These are phyloP conservation scores for Caracal caracal DNA, from an alignment of 2,113 vertebrate species.

Conservation along the genomic window DNA sequence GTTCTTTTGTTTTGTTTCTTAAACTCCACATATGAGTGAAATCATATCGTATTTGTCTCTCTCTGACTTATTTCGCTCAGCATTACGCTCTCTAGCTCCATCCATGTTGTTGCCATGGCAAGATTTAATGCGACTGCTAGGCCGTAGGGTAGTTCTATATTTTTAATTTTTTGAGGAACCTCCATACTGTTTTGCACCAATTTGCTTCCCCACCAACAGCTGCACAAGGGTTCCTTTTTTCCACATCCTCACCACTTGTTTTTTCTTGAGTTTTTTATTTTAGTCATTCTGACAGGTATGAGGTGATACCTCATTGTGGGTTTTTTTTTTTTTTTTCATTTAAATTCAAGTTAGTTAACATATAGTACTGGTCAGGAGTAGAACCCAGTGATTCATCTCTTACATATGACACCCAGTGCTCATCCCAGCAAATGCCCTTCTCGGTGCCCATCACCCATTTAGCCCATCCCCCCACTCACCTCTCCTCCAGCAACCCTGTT, in stretches of 20 bases:
- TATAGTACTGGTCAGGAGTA: no score
- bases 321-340: no score
- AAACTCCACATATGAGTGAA: background rate
- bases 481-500: no score
- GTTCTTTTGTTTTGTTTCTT: background rate
- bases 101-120: background rate
- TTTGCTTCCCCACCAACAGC: background rate
- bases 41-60: background rate
- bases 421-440: no score
- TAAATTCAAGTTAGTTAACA: no score
- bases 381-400: no score
- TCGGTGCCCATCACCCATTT: no score
- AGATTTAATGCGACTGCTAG: background rate
- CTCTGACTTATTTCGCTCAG: background rate
- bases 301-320: background rate
- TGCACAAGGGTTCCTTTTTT: background rate
- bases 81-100: background rate
- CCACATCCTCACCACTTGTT: background rate
- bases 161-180: background rate
- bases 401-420: no score
- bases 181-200: background rate
- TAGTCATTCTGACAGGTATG: background rate
- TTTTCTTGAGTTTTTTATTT: background rate
- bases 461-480: no score
- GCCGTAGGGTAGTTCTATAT: background rate